phyloP scores from a whole-genome alignment of 1,140 invertebrate species.

The Diuraphis noxia region DNA sequence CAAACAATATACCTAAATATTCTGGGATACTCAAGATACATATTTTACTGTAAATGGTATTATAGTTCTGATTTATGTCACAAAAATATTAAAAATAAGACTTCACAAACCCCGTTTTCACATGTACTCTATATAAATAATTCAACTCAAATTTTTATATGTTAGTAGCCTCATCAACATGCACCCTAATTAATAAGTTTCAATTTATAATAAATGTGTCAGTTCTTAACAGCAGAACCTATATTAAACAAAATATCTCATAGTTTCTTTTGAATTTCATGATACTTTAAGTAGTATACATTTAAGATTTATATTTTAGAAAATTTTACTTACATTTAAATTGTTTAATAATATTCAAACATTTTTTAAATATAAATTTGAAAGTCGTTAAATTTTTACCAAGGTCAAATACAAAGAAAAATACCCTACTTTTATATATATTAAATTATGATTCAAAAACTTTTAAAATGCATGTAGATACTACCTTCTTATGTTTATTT shows the following conservation, averaged over 20 bases:
- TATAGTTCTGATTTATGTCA: not conserved
- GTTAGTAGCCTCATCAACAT: not conserved
- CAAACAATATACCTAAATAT: not conserved
- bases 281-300: not conserved
- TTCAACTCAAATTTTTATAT: not conserved
- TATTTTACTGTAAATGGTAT: not conserved
- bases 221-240: not conserved
- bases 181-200: not conserved
- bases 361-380: not conserved
- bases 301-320: not conserved
- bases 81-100: not conserved
- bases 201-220: not conserved
- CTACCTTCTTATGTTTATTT: not conserved
- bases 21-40: not conserved
- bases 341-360: not conserved
- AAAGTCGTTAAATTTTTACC: not conserved
- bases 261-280: not conserved
- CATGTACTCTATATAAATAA: not conserved
- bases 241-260: not conserved
- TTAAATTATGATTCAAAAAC: not conserved
- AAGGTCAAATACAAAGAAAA: not conserved
- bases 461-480: not conserved
- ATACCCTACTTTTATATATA: not conserved
- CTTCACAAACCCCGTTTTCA: not conserved
- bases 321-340: not conserved